phyloP scores from a whole-genome alignment of 2,797 vertebrate species.

The Poliocrania exsul region DNA sequence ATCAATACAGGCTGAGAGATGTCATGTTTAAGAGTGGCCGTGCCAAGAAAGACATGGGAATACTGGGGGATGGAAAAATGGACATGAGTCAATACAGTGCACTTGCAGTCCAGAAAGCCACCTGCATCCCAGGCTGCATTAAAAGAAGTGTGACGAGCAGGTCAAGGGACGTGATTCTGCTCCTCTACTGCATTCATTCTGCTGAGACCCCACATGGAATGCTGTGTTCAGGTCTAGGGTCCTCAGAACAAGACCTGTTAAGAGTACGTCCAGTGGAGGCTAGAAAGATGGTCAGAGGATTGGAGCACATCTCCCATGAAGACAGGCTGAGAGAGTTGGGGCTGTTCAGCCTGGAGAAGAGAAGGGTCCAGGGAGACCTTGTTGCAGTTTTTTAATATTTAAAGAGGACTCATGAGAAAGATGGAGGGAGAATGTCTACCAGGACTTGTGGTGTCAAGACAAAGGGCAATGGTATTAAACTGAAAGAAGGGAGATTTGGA shows the following conservation, averaged over 20 bases:
- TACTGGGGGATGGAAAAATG: background rate
- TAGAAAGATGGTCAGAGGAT: background rate
- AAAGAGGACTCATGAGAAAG: background rate
- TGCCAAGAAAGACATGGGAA: background rate
- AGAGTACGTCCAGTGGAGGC: background rate
- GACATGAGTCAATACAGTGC: rapidly evolving
- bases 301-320: background rate
- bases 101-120: background rate
- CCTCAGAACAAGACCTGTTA: background rate
- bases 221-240: background rate
- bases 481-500: background rate
- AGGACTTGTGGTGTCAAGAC: background rate
- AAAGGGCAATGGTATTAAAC: background rate
- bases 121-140: background rate
- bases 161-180: rapidly evolving
- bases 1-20: background rate
- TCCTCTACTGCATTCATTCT: background rate
- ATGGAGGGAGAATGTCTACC: background rate
- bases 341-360: background rate
- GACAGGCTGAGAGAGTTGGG: background rate
- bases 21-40: rapidly evolving
- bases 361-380: background rate
- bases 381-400: background rate
- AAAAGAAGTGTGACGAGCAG: background rate
- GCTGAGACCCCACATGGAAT: rapidly evolving